Evolutionary conservation across 2,888 invertebrate genomes (phyloP).

Genomic region (Neuroscelio doddi): DNA sequence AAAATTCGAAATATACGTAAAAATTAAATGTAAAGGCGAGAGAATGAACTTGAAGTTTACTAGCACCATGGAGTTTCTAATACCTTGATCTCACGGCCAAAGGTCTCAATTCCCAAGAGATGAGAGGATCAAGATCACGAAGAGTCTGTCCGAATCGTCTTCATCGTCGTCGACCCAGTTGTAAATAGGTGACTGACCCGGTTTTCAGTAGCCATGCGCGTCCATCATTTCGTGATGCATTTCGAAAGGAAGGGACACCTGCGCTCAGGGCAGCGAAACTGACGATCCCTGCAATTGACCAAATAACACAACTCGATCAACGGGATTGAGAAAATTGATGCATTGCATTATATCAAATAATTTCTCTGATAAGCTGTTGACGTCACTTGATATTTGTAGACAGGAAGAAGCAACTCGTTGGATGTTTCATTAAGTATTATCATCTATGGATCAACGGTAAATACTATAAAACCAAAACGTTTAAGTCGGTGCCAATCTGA

Average conservation of each 20-base stretch:
- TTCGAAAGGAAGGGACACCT: constrained; percentile 56
- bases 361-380: background rate
- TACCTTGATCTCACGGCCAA: constrained; percentile 34
- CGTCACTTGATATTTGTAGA: no score
- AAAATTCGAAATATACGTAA: no score
- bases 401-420: no score
- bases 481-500: no score
- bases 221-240: constrained; percentile 61
- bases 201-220: constrained; percentile 59
- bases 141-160: constrained; percentile 28
- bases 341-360: no score
- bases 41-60: no score
- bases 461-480: no score
- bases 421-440: no score
- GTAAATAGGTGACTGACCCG: constrained; percentile 68
- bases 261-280: constrained; percentile 38
- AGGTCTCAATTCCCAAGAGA: constrained; percentile 11
- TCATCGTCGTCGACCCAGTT: constrained; percentile 64
- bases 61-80: constrained; percentile 27
- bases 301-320: constrained; percentile 21
- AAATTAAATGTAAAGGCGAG: no score
- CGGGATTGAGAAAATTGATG: constrained; percentile 16
- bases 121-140: constrained; percentile 36
- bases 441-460: no score
- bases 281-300: constrained; percentile 31